Evolutionary conservation across 2,797 vertebrate genomes (phyloP), one percentile per base, ranked within the genome.

Genomic region (Clamator glandarius): DNA sequence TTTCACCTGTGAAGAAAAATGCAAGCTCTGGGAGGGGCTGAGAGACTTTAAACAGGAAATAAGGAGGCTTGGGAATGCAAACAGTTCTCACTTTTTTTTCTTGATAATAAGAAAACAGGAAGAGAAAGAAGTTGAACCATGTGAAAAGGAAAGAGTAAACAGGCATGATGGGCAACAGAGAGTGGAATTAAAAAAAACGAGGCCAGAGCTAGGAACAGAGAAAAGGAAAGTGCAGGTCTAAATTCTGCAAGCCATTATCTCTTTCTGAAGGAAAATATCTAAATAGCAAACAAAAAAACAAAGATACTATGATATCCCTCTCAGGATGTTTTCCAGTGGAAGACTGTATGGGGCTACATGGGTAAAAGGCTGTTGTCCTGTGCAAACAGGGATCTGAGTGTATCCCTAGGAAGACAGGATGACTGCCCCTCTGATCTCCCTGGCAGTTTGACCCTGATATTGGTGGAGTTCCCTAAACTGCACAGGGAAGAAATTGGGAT

Each of bases 281-380:
- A 28, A 92, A 80, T 2, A 74, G 14, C 5, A 78, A 81, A 78
- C 4, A 57, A 63, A 78, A 63, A 7, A 0, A 16, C 41, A 67
- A 62, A 62, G 20, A 14, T 25, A n/a, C 11, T 8, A 2, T 42
- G 29, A 8, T 48, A 50, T 21, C 3, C 9, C 14, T 26, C 12
- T 54, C 8, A 54, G 31, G 36, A 35, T 39, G 18, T 39, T 12
- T 76, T 79, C 41, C 42, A 50, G 14, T 2, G 1, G 66, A 44
- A 75, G 41, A 5, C 19, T 74, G 15, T 11, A 20, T 9, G 12
- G 31, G 31, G 7, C 28, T 75, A 15, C 50, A 59, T 41, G 2
- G 2, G 8, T 15, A 28, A 46, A 0, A 2, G 28, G 25, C 19
- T 63, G 23, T 5, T 73, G 18, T 12, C 21, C 62, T 31, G 0